Conservation (phyloP, 2,113 vertebrate genomes). For the Macrotus californicus region DNA sequence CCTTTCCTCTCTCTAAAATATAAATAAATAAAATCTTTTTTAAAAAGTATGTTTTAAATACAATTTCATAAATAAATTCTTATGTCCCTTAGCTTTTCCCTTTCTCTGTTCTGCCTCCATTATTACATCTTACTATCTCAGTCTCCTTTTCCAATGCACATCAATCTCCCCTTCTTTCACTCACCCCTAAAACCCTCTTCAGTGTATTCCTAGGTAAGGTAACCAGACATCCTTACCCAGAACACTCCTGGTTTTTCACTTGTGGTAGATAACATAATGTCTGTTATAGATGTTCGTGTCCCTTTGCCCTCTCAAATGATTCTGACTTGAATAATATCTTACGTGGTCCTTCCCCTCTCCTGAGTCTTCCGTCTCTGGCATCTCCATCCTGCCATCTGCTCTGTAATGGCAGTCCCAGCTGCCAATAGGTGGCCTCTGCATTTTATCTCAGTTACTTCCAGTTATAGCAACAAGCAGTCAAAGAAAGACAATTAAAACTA, state of each 20-base stretch:
- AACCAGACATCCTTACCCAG: background rate
- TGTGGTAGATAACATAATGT: background rate
- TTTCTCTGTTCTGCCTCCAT: background rate
- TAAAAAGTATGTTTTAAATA: background rate
- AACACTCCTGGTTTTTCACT: background rate
- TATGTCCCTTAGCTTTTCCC: background rate
- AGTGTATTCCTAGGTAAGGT: background rate
- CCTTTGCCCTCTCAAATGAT: background rate
- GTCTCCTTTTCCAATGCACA: background rate
- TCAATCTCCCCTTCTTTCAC: background rate
- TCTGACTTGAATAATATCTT: background rate
- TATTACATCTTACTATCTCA: background rate
- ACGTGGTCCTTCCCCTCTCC: rapidly evolving
- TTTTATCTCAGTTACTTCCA: background rate
- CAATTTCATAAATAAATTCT: background rate
- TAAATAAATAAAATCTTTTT: too few relatives aligned
- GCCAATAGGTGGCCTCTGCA: background rate
- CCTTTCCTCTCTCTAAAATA: too few relatives aligned
- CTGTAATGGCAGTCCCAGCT: background rate
- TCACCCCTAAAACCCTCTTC: background rate
- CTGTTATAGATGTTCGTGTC: background rate
- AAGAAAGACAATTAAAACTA: background rate
- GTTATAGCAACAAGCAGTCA: background rate
- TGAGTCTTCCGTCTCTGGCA: background rate
- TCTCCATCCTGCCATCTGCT: background rate